Conservation (phyloP, 1,140 invertebrate genomes). For the Ylistrum balloti region DNA sequence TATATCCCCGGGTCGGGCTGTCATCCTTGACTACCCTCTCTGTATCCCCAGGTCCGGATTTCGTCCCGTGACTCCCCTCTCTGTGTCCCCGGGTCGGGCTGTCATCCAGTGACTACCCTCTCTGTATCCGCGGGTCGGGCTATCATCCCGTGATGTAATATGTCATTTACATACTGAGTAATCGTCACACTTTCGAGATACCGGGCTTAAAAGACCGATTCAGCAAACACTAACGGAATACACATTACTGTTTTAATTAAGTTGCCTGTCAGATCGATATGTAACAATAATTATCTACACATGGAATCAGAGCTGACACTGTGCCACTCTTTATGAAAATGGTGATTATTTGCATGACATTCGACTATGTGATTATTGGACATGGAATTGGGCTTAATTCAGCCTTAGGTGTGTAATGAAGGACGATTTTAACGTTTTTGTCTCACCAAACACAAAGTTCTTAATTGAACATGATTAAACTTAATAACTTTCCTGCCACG, state of each 20-base stretch:
- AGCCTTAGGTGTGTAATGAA: not conserved
- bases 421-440: conserved; percentile 16
- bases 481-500: conserved; percentile 26
- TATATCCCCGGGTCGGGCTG: not conserved
- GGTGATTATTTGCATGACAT: conserved; percentile 29
- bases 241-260: conserved; percentile 40
- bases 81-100: not conserved
- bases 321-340: not conserved
- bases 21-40: not conserved
- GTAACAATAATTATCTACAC: conserved; percentile 15
- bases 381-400: conserved; percentile 33
- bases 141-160: not conserved
- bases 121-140: not conserved
- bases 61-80: not conserved
- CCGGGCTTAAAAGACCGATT: not conserved
- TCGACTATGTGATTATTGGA: conserved; percentile 8
- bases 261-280: not conserved
- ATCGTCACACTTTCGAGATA: conserved; percentile 13
- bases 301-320: not conserved
- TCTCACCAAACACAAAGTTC: conserved; percentile 20
- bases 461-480: conserved; percentile 36
- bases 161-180: not conserved
- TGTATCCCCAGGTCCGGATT: not conserved
- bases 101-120: too few species aligned
- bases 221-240: conserved; percentile 16